Evolutionary conservation across 2,888 invertebrate species (phyloP).

Genomic region (Eugnorisma glareosa): DNA sequence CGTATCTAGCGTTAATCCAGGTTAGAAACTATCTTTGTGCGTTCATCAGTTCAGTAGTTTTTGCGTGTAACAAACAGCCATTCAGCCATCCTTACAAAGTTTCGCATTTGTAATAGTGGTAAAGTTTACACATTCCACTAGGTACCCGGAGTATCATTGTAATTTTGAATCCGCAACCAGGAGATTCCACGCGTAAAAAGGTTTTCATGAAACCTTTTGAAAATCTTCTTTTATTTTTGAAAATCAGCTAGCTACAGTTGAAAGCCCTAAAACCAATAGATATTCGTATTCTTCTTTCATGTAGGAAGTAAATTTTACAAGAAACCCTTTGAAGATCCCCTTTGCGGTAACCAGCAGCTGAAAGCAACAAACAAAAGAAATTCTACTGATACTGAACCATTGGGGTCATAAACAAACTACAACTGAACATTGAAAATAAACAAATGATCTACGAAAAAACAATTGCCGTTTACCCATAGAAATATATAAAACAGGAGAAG

Average conservation of each 20-base stretch:
- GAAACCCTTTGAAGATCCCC: neutral
- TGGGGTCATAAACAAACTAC: constrained; percentile 1
- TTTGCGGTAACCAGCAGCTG: neutral
- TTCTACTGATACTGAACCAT: constrained; percentile 15
- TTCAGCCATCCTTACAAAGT: too few relatives aligned
- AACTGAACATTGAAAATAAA: constrained; percentile 30
- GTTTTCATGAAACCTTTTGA: neutral
- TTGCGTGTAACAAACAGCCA: too few relatives aligned
- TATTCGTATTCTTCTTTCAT: neutral
- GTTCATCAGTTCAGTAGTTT: too few relatives aligned
- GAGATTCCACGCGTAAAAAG: neutral
- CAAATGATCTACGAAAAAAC: constrained; percentile 18
- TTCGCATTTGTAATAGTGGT: too few relatives aligned
- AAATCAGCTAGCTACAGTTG: neutral
- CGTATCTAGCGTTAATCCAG: too few relatives aligned
- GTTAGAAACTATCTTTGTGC: too few relatives aligned
- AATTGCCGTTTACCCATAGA: constrained; percentile 11
- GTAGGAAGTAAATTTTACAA: neutral
- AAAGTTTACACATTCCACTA: neutral
- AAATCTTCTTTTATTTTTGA: neutral
- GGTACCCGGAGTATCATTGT: neutral
- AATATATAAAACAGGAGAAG: too few relatives aligned
- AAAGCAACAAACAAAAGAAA: constrained; percentile 13
- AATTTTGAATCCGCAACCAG: neutral
- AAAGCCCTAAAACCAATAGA: neutral